Evolutionary conservation across 2,113 vertebrate genomes (phyloP).

Genomic region (Oplegnathus fasciatus): DNA sequence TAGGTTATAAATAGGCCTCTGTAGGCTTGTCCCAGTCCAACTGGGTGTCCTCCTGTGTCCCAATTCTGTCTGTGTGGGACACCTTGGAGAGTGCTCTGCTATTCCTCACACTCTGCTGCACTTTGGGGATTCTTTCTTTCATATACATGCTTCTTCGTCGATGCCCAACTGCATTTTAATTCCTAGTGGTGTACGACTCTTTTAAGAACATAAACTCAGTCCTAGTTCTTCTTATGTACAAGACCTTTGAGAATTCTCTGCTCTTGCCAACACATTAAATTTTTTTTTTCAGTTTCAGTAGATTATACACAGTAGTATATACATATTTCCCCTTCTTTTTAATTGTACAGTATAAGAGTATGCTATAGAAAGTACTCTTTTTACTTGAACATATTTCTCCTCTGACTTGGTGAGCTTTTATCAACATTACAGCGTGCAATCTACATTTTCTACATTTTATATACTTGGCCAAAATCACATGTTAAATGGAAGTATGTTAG

Average conservation of each 20-base stretch:
- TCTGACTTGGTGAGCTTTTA: too few relatives aligned
- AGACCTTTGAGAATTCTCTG: slow-evolving; percentile 29
- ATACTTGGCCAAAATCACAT: too few relatives aligned
- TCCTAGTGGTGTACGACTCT: slow-evolving; percentile 15
- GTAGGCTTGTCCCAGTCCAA: slow-evolving; percentile 61
- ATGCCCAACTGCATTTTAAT: slow-evolving; percentile 23
- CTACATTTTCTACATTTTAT: neutral
- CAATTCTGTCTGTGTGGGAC: slow-evolving; percentile 76
- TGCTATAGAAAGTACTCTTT: neutral
- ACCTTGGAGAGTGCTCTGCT: slow-evolving; percentile 60
- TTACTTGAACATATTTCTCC: neutral
- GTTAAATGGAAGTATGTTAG: neutral
- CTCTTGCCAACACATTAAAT: neutral
- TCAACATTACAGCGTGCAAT: too few relatives aligned
- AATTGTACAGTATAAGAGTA: neutral
- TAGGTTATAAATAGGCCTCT: slow-evolving; percentile 68
- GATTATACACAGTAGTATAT: neutral
- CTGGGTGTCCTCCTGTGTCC: slow-evolving; percentile 72
- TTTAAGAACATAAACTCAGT: slow-evolving; percentile 33
- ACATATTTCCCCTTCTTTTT: neutral
- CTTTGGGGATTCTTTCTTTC: slow-evolving; percentile 37
- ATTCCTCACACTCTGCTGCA: slow-evolving; percentile 50
- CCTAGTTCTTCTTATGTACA: slow-evolving; percentile 29
- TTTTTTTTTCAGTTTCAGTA: neutral
- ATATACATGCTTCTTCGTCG: slow-evolving; percentile 1